A percentile compares a stretch with the other conserved stretches of the same genome.
These are phyloP conservation scores for Gastrophysa polygoni DNA, from an alignment of 2,888 invertebrate species.

Conservation along the genomic window DNA sequence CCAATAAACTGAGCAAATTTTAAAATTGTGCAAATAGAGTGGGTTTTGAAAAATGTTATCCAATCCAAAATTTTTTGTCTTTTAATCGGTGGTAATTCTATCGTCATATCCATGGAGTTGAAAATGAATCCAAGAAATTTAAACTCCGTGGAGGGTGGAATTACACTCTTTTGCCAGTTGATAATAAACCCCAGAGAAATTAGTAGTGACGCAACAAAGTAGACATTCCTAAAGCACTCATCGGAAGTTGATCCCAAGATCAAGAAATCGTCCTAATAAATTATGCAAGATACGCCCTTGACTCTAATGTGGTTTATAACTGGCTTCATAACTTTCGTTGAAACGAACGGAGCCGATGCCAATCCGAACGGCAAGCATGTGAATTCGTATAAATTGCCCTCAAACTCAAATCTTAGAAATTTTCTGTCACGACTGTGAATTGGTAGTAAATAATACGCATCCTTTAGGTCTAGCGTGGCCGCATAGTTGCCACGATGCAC, in stretches of 20 bases:
- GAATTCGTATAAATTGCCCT: constrained; percentile 36
- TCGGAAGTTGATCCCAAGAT: constrained; percentile 18
- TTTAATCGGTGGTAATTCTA: constrained; percentile 18
- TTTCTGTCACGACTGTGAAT: constrained; percentile 36
- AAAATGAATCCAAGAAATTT: constrained; percentile 21
- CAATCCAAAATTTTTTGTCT: not conserved
- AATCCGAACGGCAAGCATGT: constrained; percentile 41
- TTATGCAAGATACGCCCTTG: constrained; percentile 26
- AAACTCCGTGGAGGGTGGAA: not conserved
- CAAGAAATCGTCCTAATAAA: constrained; percentile 37
- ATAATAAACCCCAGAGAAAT: constrained; percentile 19
- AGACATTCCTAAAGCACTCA: not conserved
- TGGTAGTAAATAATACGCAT: constrained; percentile 39
- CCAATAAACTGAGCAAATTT: constrained; percentile 30
- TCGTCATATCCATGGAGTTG: not conserved
- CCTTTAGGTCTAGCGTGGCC: constrained; percentile 30
- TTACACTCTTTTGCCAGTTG: constrained; percentile 19
- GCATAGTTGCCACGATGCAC: constrained; percentile 23
- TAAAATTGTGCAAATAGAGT: not conserved
- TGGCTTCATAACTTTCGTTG: constrained; percentile 42
- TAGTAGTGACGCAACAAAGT: not conserved
- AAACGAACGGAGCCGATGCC: constrained; percentile 34
- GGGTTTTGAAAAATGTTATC: not conserved
- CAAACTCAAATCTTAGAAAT: constrained; percentile 37
- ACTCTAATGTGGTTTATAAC: constrained; percentile 27